These are phyloP conservation scores for Ostrea edulis DNA, from an alignment of 1,140 invertebrate species.

Conservation along the genomic window DNA sequence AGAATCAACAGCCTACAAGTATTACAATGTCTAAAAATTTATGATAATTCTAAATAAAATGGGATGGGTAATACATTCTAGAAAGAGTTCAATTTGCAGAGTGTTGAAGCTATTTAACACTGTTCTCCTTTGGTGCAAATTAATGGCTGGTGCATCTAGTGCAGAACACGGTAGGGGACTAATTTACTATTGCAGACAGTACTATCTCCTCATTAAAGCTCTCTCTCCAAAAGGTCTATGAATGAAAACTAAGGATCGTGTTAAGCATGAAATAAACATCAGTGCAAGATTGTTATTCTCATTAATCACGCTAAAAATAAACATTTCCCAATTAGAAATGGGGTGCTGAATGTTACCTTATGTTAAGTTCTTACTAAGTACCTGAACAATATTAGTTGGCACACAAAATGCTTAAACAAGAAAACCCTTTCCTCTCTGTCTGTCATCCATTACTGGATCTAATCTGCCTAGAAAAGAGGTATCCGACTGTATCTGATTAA, in stretches of 20 bases:
- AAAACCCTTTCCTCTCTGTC: no score
- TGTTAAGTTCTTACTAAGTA: no score
- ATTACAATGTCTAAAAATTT: neutral
- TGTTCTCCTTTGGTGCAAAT: neutral
- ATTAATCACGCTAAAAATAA: neutral
- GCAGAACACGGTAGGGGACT: slow-evolving; percentile 11
- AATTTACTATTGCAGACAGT: neutral
- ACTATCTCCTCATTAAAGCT: neutral
- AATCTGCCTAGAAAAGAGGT: no score
- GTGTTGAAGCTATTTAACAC: neutral
- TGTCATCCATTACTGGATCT: no score
- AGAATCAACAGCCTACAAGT: neutral
- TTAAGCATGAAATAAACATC: neutral
- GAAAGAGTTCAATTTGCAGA: neutral
- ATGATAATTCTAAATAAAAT: neutral
- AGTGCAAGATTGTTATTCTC: neutral
- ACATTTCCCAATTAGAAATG: neutral
- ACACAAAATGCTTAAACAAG: no score
- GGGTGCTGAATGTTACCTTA: neutral
- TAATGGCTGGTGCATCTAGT: neutral
- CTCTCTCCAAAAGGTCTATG: neutral
- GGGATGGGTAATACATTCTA: neutral
- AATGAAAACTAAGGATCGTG: neutral
- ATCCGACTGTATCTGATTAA: no score
- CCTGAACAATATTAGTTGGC: no score